A percentile compares a stretch with the other conserved stretches of the same genome.
These are phyloP conservation scores for Apis dorsata DNA, from an alignment of 1,140 invertebrate genomes.

Conservation along the genomic window DNA sequence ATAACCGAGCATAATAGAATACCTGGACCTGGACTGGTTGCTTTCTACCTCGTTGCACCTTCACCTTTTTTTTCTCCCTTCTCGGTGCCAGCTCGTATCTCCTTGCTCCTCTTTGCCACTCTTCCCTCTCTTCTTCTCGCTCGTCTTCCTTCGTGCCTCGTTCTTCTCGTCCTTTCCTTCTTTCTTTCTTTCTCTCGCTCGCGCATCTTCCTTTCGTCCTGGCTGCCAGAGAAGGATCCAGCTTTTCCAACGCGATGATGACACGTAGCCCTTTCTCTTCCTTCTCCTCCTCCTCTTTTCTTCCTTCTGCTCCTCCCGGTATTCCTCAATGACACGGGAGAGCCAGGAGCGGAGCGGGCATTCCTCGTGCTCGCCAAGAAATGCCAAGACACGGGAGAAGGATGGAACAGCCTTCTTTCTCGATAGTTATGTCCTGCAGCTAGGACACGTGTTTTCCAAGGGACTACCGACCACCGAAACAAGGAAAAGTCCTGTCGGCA, in stretches of 20 bases:
- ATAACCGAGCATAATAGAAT: slow-evolving; percentile 78
- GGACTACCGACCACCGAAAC: slow-evolving; percentile 46
- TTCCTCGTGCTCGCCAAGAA: slow-evolving; percentile 52
- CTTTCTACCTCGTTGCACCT: slow-evolving; percentile 75
- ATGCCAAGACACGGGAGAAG: slow-evolving; percentile 30
- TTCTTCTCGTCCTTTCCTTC: background rate
- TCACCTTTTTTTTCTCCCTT: slow-evolving; percentile 68
- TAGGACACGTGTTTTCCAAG: slow-evolving; percentile 61
- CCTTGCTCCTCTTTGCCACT: slow-evolving; percentile 35
- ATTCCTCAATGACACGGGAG: background rate
- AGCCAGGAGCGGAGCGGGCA: background rate
- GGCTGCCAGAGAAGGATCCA: background rate
- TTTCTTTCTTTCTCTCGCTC: background rate
- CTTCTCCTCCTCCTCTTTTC: too few relatives aligned
- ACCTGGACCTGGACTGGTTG: slow-evolving; percentile 71
- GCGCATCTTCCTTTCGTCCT: slow-evolving; percentile 6
- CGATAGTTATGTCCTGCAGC: slow-evolving; percentile 2
- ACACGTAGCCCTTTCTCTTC: background rate
- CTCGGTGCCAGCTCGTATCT: slow-evolving; percentile 46
- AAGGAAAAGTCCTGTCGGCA: slow-evolving; percentile 60
- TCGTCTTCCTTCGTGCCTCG: background rate
- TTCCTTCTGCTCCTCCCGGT: slow-evolving; percentile 3
- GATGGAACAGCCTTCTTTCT: background rate
- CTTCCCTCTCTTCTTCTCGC: background rate
- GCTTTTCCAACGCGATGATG: slow-evolving; percentile 49